Evolutionary conservation across 2,113 vertebrate species (phyloP).

Genomic region (Corynorhinus townsendii): DNA sequence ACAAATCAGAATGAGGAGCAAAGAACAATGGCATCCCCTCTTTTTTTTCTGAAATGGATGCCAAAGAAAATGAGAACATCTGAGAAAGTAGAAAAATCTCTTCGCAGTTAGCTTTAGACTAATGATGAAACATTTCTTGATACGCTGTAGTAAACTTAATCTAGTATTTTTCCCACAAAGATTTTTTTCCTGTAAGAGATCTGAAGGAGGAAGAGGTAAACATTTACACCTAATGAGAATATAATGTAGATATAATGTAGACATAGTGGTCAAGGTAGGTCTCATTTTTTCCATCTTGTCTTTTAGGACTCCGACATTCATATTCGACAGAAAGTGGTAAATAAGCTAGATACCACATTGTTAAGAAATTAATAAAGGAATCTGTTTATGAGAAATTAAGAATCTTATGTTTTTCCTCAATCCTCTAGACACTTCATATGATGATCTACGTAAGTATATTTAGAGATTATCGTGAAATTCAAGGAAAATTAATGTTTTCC

Average conservation of each 20-base stretch:
- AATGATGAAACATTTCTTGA: neutral
- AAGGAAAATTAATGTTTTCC: neutral
- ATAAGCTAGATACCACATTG: neutral
- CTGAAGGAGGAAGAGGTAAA: constrained; percentile 34
- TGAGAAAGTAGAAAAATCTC: neutral
- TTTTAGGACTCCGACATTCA: constrained; percentile 16
- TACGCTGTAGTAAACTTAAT: neutral
- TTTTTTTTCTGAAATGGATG: constrained; percentile 12
- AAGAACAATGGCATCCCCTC: neutral
- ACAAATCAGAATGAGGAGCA: neutral
- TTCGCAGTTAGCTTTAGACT: neutral
- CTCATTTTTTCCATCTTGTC: constrained; percentile 33
- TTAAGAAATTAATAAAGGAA: constrained; percentile 14
- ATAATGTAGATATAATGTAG: neutral
- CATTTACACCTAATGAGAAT: neutral
- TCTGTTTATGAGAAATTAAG: constrained; percentile 25
- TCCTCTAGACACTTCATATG: constrained; percentile 31
- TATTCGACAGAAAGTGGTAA: constrained; percentile 64
- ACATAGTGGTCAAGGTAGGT: neutral
- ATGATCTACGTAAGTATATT: neutral
- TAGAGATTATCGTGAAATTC: neutral
- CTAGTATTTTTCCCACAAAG: neutral
- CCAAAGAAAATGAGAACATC: neutral
- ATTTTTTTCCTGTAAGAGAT: neutral
- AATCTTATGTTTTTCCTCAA: neutral